Conservation (phyloP, 2,888 invertebrate species). For the Diarsia dahlii region DNA sequence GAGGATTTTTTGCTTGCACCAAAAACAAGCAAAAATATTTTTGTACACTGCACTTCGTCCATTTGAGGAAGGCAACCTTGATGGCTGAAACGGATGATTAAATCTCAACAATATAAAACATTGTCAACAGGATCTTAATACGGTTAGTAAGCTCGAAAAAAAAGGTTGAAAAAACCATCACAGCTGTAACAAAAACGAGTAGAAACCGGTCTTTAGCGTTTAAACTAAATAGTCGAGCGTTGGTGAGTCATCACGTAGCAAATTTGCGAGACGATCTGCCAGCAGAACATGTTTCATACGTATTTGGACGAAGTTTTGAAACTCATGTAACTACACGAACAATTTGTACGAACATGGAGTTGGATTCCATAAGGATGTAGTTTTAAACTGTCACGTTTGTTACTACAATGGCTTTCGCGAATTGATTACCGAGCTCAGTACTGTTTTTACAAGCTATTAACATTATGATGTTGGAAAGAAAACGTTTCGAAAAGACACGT, state of each 20-base stretch:
- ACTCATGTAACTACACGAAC: conserved; percentile 41
- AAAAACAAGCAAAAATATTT: conserved; percentile 7
- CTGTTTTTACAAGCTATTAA: neutral
- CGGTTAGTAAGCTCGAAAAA: conserved; percentile 56
- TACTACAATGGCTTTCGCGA: conserved; percentile 6
- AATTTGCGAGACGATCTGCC: conserved; percentile 70
- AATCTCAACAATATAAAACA: conserved; percentile 61
- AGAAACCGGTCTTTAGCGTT: conserved; percentile 58
- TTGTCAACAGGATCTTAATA: conserved; percentile 67
- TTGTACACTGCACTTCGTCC: conserved; percentile 39
- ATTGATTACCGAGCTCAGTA: conserved; percentile 1
- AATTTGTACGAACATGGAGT: conserved; percentile 49
- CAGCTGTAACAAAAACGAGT: conserved; percentile 60
- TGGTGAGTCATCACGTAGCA: conserved; percentile 71
- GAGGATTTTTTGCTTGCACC: conserved; percentile 4
- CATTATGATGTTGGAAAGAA: too few species aligned
- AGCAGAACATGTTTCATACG: conserved; percentile 50
- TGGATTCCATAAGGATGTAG: conserved; percentile 30
- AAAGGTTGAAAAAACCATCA: conserved; percentile 52
- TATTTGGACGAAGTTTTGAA: conserved; percentile 52
- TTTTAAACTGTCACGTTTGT: conserved; percentile 39
- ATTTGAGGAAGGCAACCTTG: conserved; percentile 42
- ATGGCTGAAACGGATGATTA: conserved; percentile 50
- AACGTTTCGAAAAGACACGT: neutral
- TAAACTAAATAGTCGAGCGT: conserved; percentile 61